Evolutionary conservation across 2,888 invertebrate species (phyloP), one percentile per base, ranked within the genome.

Genomic region (Isotomurus palustris): DNA sequence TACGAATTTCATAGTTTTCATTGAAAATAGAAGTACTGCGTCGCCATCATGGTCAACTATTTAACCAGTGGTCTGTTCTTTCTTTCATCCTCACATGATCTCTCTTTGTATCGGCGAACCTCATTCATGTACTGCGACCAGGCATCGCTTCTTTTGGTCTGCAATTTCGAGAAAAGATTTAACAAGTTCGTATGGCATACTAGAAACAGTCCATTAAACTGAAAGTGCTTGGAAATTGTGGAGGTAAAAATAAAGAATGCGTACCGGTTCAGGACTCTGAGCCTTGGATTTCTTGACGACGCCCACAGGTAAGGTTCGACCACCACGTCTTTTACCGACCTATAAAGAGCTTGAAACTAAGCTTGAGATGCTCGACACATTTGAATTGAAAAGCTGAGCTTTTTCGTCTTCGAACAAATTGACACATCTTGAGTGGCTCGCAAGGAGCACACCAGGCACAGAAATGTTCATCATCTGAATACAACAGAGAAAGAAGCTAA

Each of bases 91-190:
- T 92, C 91, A 76, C 93, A 93, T 63, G 90, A 90, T 53, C 90
- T 87, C 75, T 91, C 91, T 73, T 91, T 86, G 75, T 93, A 94
- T 73, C 88, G 88, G 73, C 90, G 87, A 19, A 94, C 93, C 81
- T 93, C 94, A 61, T 88, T 88, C 84, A 93, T 85, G 74, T 94
- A 94, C 25, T 91, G 81, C 0, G 91, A 87, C 93, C 93, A 93
- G 14, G 92, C 91, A 76, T 93, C 92, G 73, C 87, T 88, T 29
- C 72, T 71, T 19, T 66, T 68, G 43, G 71, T 70, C 0, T 86
- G 84, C 64, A 80, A 32, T 5, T 47, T 47, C n/a, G n/a, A 8
- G 8, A 47, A 28, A 44, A 24, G 17, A 21, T 8, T 19, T 22
- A 17, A 6, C 10, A 24, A 45, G 6, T n/a, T n/a, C n/a, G n/a